phyloP scores from a whole-genome alignment of 2,113 vertebrate genomes.

The Stegostoma tigrinum region DNA sequence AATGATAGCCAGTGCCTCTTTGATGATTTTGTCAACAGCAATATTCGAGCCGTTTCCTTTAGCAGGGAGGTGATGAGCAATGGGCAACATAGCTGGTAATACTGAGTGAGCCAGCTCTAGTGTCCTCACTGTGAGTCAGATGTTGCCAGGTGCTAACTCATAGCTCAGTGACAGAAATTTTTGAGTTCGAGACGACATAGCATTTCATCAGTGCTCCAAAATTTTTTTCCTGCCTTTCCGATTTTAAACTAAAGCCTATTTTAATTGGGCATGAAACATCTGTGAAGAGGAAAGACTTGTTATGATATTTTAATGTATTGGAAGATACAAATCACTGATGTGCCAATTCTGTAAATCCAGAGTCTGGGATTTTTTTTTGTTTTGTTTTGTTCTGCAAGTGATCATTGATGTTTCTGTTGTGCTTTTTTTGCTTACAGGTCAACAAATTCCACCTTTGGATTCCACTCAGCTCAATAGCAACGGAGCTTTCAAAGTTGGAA shows the following conservation, averaged over 20 bases:
- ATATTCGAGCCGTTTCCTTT: background rate
- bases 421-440: constrained; percentile 61
- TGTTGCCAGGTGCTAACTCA: background rate
- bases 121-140: background rate
- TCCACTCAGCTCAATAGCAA: constrained; percentile 74
- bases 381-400: background rate
- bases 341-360: background rate
- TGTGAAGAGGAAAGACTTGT: background rate
- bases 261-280: background rate
- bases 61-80: background rate
- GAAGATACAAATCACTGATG: background rate
- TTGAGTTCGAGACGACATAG: background rate
- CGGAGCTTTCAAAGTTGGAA: constrained; percentile 75
- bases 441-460: constrained; percentile 84
- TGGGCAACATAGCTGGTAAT: background rate
- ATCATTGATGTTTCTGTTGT: background rate
- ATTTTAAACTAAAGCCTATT: background rate
- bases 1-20: too few species aligned
- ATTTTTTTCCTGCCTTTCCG: background rate
- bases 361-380: background rate
- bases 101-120: background rate
- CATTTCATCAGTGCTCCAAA: background rate
- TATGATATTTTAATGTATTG: background rate
- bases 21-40: background rate
- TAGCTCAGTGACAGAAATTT: background rate